Conservation (phyloP, 1,140 invertebrate genomes). For the Eriosoma lanigerum region DNA sequence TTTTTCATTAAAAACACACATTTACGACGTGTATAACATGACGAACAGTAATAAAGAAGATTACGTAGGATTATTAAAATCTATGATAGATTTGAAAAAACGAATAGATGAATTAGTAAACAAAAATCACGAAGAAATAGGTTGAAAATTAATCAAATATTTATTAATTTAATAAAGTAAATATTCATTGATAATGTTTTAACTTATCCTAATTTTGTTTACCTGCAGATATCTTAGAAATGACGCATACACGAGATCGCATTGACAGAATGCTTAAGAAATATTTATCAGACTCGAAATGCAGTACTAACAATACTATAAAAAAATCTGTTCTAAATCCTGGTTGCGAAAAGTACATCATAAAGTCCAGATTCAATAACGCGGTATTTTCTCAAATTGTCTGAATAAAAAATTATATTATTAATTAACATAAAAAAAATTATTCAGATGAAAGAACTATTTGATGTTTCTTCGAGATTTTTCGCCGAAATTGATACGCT, state of each 20-base stretch:
- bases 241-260: background rate
- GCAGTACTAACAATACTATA: background rate
- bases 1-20: too few relatives aligned
- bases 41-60: background rate
- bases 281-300: background rate
- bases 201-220: background rate
- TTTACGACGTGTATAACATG: too few relatives aligned
- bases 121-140: background rate
- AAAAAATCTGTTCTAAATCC: background rate
- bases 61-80: background rate
- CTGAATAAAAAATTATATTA: too few relatives aligned
- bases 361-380: background rate
- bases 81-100: background rate
- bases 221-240: background rate
- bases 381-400: too few relatives aligned
- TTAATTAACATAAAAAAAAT: too few relatives aligned
- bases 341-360: background rate
- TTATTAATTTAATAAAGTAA: too few relatives aligned
- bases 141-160: too few relatives aligned
- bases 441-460: background rate
- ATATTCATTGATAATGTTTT: too few relatives aligned
- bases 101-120: background rate
- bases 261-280: background rate
- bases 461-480: background rate
- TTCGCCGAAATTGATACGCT: background rate